These are phyloP conservation scores for Quadriops clusia DNA, from an alignment of 2,888 invertebrate species.

Conservation along the genomic window DNA sequence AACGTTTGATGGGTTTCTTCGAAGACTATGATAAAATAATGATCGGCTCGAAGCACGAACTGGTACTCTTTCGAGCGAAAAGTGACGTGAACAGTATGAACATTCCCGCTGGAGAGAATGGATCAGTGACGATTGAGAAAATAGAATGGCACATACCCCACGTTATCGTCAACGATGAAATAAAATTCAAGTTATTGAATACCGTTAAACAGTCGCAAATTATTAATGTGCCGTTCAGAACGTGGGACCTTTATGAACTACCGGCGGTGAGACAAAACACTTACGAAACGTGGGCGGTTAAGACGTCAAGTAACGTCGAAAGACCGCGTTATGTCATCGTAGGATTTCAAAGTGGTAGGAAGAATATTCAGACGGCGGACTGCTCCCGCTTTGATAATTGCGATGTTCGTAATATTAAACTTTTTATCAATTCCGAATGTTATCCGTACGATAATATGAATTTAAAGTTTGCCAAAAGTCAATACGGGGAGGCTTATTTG, in stretches of 20 bases:
- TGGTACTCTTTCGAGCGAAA: conserved; percentile 23
- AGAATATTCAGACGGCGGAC: conserved; percentile 20
- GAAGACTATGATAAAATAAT: conserved; percentile 29
- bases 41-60: conserved; percentile 30
- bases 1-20: conserved; percentile 25
- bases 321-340: too few relatives aligned
- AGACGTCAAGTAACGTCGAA: too few relatives aligned
- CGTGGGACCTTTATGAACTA: too few relatives aligned
- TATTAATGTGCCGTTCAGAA: conserved; percentile 7
- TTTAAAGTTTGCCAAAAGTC: conserved; percentile 18
- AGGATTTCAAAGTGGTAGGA: conserved; percentile 28
- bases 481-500: conserved; percentile 17
- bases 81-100: conserved; percentile 20
- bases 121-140: conserved; percentile 13
- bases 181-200: conserved; percentile 2
- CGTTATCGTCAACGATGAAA: conserved; percentile 10
- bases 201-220: conserved; percentile 12
- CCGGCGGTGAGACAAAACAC: too few relatives aligned
- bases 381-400: conserved; percentile 17
- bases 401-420: conserved; percentile 23
- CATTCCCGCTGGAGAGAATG: conserved; percentile 14
- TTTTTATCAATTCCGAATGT: conserved; percentile 25
- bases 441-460: conserved; percentile 27
- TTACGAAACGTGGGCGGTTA: too few relatives aligned
- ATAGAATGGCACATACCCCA: conserved; percentile 19